phyloP scores from a whole-genome alignment of 2,113 vertebrate species.

The Aspidoscelis tigris region DNA sequence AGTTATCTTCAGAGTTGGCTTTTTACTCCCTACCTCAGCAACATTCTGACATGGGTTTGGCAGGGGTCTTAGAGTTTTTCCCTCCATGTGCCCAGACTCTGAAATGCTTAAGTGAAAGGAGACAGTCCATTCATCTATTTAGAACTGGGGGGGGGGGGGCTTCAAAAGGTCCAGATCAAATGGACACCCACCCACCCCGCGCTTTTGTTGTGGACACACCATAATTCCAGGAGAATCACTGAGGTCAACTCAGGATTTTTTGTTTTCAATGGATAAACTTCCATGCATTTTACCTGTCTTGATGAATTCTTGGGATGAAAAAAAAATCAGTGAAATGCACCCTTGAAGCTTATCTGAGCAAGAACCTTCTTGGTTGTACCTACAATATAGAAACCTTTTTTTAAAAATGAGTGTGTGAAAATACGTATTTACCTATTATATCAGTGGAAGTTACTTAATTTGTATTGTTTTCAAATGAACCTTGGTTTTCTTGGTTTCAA shows the following conservation, averaged over 20 bases:
- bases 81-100: too few species aligned
- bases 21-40: too few species aligned
- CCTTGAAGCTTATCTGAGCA: background rate
- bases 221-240: background rate
- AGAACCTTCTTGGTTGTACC: background rate
- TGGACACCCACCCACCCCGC: too few species aligned
- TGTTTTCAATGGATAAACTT: background rate
- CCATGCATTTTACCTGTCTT: background rate
- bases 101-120: too few species aligned
- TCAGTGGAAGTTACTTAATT: background rate
- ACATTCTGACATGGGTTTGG: too few species aligned
- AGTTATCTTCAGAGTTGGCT: too few species aligned
- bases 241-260: background rate
- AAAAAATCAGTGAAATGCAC: too few species aligned
- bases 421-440: background rate
- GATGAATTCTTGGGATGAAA: background rate
- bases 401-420: background rate
- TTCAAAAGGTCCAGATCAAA: too few species aligned
- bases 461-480: background rate
- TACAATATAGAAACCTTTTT: background rate
- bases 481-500: background rate
- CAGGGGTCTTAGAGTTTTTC: too few species aligned
- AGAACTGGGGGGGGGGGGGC: too few species aligned
- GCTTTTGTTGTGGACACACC: background rate
- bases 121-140: too few species aligned